These are phyloP conservation scores for Darevskia nairensis DNA, from an alignment of 2,797 vertebrate species.

Conservation along the genomic window DNA sequence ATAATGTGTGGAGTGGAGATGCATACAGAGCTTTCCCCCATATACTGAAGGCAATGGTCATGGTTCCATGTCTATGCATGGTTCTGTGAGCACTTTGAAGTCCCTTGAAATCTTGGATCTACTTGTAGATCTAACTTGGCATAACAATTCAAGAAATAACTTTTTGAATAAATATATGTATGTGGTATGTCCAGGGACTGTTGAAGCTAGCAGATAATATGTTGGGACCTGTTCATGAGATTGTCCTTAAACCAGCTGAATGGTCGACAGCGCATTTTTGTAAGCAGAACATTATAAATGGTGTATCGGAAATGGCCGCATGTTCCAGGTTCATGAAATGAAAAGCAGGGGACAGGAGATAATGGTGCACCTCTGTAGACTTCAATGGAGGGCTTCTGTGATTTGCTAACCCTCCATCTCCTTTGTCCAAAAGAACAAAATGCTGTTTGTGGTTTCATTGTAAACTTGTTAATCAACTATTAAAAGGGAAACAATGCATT, in stretches of 20 bases:
- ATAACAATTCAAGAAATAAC: background rate
- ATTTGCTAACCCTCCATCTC: background rate
- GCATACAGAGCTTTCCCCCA: background rate
- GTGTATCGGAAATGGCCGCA: background rate
- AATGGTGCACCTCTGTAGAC: background rate
- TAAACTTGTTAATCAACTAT: background rate
- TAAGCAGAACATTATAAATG: background rate
- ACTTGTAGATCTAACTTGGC: too few relatives aligned
- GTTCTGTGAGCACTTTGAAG: background rate
- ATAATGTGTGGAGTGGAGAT: background rate
- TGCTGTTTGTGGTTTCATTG: background rate
- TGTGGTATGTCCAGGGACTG: background rate
- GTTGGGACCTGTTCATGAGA: background rate
- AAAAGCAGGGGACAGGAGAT: background rate
- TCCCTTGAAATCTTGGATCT: background rate
- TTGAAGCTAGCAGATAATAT: background rate
- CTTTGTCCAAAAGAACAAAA: background rate
- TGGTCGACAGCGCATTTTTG: background rate
- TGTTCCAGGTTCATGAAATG: background rate
- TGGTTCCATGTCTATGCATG: background rate
- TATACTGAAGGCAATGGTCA: background rate
- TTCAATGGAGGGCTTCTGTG: background rate
- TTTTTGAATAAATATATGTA: background rate
- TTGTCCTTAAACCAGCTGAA: background rate
- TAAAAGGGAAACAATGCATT: background rate